Base-by-base conservation (phyloP, 2,797 vertebrate species). In the Philypnodon macrostomus region DNA sequence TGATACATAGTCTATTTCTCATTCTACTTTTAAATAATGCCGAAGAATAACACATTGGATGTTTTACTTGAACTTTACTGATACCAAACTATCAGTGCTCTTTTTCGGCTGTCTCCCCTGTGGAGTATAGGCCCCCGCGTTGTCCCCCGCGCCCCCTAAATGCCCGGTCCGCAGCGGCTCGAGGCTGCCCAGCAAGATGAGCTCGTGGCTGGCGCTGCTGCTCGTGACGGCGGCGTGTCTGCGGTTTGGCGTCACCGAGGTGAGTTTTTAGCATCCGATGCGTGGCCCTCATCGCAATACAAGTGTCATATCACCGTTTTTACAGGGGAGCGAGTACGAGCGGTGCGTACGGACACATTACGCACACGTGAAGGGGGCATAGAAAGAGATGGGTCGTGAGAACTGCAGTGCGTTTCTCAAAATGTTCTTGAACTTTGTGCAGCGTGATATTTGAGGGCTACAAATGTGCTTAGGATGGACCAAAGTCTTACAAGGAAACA, bases 101-200 rank as follows among this genome's bases (percentile, higher is more conserved):
- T 36, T 36, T 36, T 41, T 38, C 18, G 58, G 59, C 46, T 44
- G 45, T 39, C 58, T 63, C 40, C 19, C 84, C 84, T 79, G 86
- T 84, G 82, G 59, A 71, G 41, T 44, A 3, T 44, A 31, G 41
- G 26, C 41, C 41, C 41, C 41, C 29, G 26, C 26, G 15, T 30
- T n/a, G 12, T 7, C 27, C 54, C 82, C 66, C 73, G 82, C 63
- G 81, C 80, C 37, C 79, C 87, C 88, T 91, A 84, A 87, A 91
- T 90, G 89, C 88, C 70, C 85, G 79, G 83, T 79, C 85, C 81
- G 81, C 77, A 73, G 80, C 75, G 83, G 79, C 80, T 84, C 83
- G 78, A 85, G 81, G 84, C 87, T 80, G 87, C 81, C 80, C 86
- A 80, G 87, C 88, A 88, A 83, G 72, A 91, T 91, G 90, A 87